A percentile compares a stretch with the other conserved stretches of the same genome.
Conservation (phyloP, 2,888 invertebrate genomes). For the Agrochola lota region DNA sequence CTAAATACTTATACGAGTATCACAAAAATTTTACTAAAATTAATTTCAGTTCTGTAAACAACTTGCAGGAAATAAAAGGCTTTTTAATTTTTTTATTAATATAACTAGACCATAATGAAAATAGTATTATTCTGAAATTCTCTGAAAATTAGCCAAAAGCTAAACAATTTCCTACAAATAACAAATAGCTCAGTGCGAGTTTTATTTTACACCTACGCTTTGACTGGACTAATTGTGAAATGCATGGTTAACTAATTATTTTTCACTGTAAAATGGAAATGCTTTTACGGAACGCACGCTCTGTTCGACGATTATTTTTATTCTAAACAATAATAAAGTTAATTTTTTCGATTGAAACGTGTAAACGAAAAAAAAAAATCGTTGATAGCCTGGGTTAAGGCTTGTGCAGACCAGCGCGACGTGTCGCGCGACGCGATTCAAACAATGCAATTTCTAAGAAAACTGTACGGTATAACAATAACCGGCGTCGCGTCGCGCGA, state of each 20-base stretch:
- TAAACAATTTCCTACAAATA: slow-evolving; percentile 18
- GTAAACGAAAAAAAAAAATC: neutral
- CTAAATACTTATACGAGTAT: no score
- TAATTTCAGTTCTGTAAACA: no score
- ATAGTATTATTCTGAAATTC: slow-evolving; percentile 11
- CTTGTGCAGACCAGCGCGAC: no score
- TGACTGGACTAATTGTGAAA: slow-evolving; percentile 28
- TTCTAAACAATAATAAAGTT: neutral
- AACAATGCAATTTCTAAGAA: no score
- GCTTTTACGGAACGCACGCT: slow-evolving; percentile 3
- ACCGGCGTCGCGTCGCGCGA: no score
- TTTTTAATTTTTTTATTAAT: no score
- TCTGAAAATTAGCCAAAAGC: slow-evolving; percentile 28
- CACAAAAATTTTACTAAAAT: no score
- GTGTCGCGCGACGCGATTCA: no score
- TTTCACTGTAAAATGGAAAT: neutral
- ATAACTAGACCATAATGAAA: slow-evolving; percentile 20
- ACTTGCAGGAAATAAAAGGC: no score
- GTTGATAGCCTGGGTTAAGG: neutral
- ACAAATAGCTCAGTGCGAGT: slow-evolving; percentile 19
- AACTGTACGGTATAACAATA: no score
- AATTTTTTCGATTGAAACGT: neutral
- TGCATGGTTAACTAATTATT: slow-evolving; percentile 18
- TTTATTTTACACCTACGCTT: slow-evolving; percentile 41
- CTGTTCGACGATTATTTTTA: neutral